Evolutionary conservation across 2,797 vertebrate genomes (phyloP).

Genomic region (Labeo calbasu): DNA sequence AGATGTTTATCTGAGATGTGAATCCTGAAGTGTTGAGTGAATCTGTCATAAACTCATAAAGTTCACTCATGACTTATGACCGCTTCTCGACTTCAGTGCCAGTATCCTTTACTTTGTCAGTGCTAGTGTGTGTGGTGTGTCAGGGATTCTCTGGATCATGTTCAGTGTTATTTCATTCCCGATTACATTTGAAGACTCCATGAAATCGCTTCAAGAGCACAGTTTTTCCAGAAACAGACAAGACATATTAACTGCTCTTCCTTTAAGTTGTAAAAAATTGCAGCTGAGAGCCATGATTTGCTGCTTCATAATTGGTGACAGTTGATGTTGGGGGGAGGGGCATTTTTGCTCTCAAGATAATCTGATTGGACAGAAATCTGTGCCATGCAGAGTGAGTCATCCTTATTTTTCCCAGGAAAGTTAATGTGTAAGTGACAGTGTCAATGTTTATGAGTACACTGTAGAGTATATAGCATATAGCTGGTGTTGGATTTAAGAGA

Average conservation of each 20-base stretch:
- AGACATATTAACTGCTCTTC: neutral
- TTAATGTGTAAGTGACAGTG: neutral
- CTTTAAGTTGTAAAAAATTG: constrained; percentile 7
- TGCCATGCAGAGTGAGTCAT: neutral
- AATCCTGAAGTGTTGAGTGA: constrained; percentile 11
- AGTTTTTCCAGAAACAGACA: neutral
- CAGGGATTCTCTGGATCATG: constrained; percentile 39
- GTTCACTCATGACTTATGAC: neutral
- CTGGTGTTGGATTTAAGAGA: neutral
- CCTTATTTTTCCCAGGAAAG: neutral
- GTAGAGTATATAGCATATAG: too few species aligned
- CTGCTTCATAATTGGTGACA: neutral
- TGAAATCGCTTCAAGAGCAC: neutral
- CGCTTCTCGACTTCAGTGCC: neutral
- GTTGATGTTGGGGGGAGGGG: neutral
- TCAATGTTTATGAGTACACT: too few species aligned
- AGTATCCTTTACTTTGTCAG: constrained; percentile 24
- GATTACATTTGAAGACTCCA: neutral
- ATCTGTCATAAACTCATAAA: constrained; percentile 27
- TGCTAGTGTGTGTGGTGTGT: constrained; percentile 16
- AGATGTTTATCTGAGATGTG: constrained; percentile 8
- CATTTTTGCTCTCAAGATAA: neutral
- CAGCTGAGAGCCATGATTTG: neutral
- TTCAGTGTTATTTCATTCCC: constrained; percentile 31
- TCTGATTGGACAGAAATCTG: neutral